Base-by-base conservation (phyloP, 1,140 invertebrate species). In the Heliconius congener region DNA sequence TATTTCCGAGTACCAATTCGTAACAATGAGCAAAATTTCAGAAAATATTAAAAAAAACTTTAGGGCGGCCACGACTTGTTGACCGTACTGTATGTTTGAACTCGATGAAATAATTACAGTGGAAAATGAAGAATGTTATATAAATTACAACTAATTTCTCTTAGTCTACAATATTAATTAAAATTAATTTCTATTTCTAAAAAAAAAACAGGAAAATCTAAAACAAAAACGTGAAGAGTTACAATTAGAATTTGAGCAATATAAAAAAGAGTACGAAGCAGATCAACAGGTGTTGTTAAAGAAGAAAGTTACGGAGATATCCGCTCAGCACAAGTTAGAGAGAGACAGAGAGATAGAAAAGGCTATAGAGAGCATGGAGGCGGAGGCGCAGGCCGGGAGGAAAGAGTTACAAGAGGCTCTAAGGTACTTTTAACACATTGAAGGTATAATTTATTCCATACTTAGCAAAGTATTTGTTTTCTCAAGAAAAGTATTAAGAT, bases 311-410 rank as follows among this genome's bases (percentile, higher is more conserved):
- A 83, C 86, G 27, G 94, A 95, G 84, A 94, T 95, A 88, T n/a
- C 88, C 1, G 88, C 90, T 4, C 89, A 94, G 75, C 88, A 94
- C 78, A 92, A 93, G 85, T 80, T 87, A 42, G 94, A 95, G 77
- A 74, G 94, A 74, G 94, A 95, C 81, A 92, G 85, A 30, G 94
- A 95, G 89, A 95, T 95, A 4, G 94, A 95, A 82, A 92, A 90
- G 34, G 94, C 94, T 6, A 94, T 95, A 27, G 94, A 95, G 79
- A 94, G 91, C 19, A 93, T 95, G 92, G 94, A 95, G 70, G 88
- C 90, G 0, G 94, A 95, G 70, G 94, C 94, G 0, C 93, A 95
- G 76, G 86, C 87, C 1, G 93, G 93, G 2, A 88, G 93, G 73
- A 94, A 87, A 77, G 94, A 95, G 34, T 77, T 94, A 39, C 94